Evolutionary conservation across 2,888 invertebrate genomes (phyloP), one percentile per base, ranked within the genome.

Genomic region (Branchellion lobata): DNA sequence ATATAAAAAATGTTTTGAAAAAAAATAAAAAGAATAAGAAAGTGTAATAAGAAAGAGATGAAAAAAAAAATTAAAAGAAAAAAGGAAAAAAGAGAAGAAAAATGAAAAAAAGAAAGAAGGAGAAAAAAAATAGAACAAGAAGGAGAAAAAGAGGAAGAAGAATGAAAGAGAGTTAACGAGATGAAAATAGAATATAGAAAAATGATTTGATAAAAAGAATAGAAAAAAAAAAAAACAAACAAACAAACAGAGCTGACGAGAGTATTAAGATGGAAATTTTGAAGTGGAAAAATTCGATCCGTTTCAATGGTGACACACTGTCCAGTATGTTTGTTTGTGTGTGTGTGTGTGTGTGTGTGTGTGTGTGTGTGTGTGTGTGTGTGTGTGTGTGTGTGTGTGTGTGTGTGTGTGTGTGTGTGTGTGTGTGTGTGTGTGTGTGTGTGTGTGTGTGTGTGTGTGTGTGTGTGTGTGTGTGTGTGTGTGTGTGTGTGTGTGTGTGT

Each of bases 401-500:
- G 14, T 14, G 40, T 40, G 40, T 40, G 40, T 40, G 40, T 40
- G 40, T 40, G 40, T 40, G 40, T 40, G 40, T 40, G 40, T 40
- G 40, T 40, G 40, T 40, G 40, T 40, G 40, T 40, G 40, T 40
- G 40, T 40, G 40, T 40, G 40, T 40, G 40, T 40, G 40, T 40
- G 40, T 40, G 40, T 40, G 40, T 40, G 40, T 40, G 14, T 14
- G 40, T 40, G 40, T 40, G 14, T 14, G 40, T 40, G 40, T 40
- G 40, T 40, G 40, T 40, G 40, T 40, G 40, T 40, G 14, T 14
- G 40, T 40, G 40, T 40, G 40, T 40, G 40, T 40, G 40, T 40
- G 40, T 40, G 40, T 40, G 40, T 40, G 40, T 40, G 40, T 65
- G 65, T 65, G 29, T 65, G 65, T 65, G 65, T 65, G 24, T 65